Conservation (phyloP, 1,140 invertebrate species). For the Zaprionus gabonicus region DNA sequence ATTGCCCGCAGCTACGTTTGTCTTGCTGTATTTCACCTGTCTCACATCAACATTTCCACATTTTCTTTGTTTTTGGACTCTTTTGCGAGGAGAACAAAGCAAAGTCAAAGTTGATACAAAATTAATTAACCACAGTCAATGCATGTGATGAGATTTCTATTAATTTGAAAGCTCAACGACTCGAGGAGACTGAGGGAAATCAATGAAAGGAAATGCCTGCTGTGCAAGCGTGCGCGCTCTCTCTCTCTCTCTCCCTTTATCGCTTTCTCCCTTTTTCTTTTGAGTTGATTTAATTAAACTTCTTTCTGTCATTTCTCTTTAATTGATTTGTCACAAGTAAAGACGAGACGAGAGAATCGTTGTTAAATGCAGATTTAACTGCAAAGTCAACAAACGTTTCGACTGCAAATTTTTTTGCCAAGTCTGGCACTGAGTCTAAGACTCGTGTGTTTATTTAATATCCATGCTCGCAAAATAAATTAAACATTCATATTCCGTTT, state of each 20-base stretch:
- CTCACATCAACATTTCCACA: not conserved
- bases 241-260: not conserved
- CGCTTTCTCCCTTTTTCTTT: not conserved
- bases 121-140: conserved; percentile 50
- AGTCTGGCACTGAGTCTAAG: conserved; percentile 20
- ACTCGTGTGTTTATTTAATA: conserved; percentile 78
- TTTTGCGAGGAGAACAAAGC: not conserved
- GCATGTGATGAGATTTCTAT: conserved; percentile 43
- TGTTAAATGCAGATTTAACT: conserved; percentile 16
- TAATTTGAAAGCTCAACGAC: conserved; percentile 20
- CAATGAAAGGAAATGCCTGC: conserved; percentile 15
- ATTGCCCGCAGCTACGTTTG: conserved; percentile 27
- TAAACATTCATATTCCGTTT: conserved; percentile 82
- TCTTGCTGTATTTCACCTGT: conserved; percentile 6
- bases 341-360: conserved; percentile 1
- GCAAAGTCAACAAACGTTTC: conserved; percentile 52
- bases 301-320: not conserved
- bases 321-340: not conserved
- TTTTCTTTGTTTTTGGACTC: conserved; percentile 38
- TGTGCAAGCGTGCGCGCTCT: not conserved
- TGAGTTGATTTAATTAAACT: conserved; percentile 47
- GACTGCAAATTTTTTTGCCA: conserved; percentile 60
- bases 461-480: conserved; percentile 76
- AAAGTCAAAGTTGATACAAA: conserved; percentile 38
- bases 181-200: not conserved